These are phyloP conservation scores for Plotosus lineatus DNA, from an alignment of 2,113 vertebrate genomes.

Conservation along the genomic window DNA sequence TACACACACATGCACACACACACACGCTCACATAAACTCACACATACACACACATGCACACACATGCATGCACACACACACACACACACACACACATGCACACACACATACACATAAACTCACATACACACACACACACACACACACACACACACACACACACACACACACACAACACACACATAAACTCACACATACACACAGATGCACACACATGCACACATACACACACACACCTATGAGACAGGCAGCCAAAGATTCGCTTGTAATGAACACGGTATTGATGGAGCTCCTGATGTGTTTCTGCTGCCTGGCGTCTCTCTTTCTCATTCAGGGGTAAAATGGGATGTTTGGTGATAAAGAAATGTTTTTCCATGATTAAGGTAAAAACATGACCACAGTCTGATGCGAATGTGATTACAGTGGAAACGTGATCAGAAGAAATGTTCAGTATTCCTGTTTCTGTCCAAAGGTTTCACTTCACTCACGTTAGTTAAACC, in stretches of 20 bases:
- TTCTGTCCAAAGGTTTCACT: background rate
- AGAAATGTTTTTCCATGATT: background rate
- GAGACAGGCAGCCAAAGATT: constrained; percentile 29
- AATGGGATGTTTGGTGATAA: background rate
- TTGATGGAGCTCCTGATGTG: constrained; percentile 50
- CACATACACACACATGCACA: no score
- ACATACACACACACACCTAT: constrained; percentile 23
- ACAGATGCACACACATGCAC: no score
- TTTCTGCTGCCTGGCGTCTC: constrained; percentile 51
- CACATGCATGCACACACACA: no score
- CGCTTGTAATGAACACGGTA: constrained; percentile 58
- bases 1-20: no score
- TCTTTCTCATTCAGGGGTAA: background rate
- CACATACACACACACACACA: no score
- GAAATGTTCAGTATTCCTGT: background rate
- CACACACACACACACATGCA: no score
- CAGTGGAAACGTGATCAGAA: background rate
- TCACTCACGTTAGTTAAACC: background rate
- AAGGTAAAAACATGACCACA: background rate
- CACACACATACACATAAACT: no score
- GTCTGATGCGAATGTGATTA: background rate
- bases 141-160: no score
- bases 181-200: no score
- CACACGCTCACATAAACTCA: no score
- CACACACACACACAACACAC: no score